Evolutionary conservation across 1,140 invertebrate species (phyloP).

Genomic region (Spodoptera litura): DNA sequence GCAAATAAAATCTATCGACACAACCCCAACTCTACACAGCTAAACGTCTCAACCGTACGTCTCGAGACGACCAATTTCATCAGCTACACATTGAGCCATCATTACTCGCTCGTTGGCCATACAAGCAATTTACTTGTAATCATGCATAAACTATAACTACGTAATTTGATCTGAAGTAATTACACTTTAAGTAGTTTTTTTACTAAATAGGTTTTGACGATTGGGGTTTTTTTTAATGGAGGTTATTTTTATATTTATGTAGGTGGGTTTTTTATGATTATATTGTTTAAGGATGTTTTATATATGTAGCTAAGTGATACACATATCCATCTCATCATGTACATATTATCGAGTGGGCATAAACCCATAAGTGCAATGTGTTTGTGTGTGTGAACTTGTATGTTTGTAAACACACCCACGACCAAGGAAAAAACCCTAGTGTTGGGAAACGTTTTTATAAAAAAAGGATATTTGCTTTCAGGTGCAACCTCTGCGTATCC

Average conservation of each 20-base stretch:
- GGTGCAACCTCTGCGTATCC: too few relatives aligned
- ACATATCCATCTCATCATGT: too few relatives aligned
- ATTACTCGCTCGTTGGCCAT: slow-evolving; percentile 29
- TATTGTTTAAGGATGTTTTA: not conserved
- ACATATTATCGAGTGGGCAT: too few relatives aligned
- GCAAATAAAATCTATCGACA: slow-evolving; percentile 34
- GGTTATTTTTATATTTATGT: not conserved
- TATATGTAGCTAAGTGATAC: too few relatives aligned
- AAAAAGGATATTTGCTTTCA: too few relatives aligned
- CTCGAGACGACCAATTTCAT: slow-evolving; percentile 44
- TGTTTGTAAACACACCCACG: too few relatives aligned
- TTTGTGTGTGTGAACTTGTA: too few relatives aligned
- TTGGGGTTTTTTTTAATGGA: not conserved
- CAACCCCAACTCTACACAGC: not conserved
- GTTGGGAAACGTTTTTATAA: too few relatives aligned
- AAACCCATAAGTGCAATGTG: too few relatives aligned
- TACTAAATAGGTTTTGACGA: slow-evolving; percentile 27
- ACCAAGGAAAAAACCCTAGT: too few relatives aligned
- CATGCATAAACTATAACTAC: slow-evolving; percentile 13
- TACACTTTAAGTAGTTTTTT: slow-evolving; percentile 27
- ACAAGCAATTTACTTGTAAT: slow-evolving; percentile 14
- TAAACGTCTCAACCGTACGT: slow-evolving; percentile 28
- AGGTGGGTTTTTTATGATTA: not conserved
- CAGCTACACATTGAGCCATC: slow-evolving; percentile 26
- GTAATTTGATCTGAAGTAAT: slow-evolving; percentile 33